Base-by-base conservation (phyloP, 2,113 vertebrate genomes). In the Coracopsis vasa region DNA sequence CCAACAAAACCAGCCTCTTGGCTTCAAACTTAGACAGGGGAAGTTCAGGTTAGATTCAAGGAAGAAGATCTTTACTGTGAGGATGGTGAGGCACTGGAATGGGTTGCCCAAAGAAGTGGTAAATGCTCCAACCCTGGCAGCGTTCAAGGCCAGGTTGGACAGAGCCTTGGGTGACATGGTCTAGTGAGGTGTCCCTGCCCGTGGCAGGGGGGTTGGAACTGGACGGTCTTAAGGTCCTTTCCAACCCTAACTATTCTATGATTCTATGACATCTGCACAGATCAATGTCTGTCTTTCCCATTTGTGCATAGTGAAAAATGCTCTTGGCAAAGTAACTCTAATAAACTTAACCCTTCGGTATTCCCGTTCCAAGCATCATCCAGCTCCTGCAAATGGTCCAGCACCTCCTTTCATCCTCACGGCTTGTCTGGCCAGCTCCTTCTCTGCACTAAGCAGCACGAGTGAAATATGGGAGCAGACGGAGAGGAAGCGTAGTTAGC, bases 401-500 rank as follows among this genome's bases (percentile, higher is more conserved):
- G 50, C 24, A 74, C n/a, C 45, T 90, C 78, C 83, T 89, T 82
- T 71, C 71, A 25, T 51, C 47, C 48, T n/a, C 48, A 15, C 27
- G 44, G 16, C 48, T 54, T 13, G 2, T 64, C 70, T 37, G 69
- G 62, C 42, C 44, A 44, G 60, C 50, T 85, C 39, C 51, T 84
- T 86, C 77, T 86, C 35, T 0, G 0, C 75, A 42, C 48, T 29
- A 20, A 78, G 81, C 45, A 60, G 19, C 28, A 5, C 6, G 8
- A 33, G 66, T 90, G 92, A 96, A 96, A 95, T 90, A 92, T 75
- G 92, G 86, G 79, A 97, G 92, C 33, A 85, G 95, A 95, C 6
- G 25, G 89, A 84, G 61, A 92, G 90, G 96, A 98, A 95, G 89
- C 23, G 28, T 92, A 92, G 96, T 97, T 97, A 97, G 92, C 93